These are phyloP conservation scores for Ceuthmochares aereus DNA, from an alignment of 2,113 vertebrate species.

Conservation along the genomic window DNA sequence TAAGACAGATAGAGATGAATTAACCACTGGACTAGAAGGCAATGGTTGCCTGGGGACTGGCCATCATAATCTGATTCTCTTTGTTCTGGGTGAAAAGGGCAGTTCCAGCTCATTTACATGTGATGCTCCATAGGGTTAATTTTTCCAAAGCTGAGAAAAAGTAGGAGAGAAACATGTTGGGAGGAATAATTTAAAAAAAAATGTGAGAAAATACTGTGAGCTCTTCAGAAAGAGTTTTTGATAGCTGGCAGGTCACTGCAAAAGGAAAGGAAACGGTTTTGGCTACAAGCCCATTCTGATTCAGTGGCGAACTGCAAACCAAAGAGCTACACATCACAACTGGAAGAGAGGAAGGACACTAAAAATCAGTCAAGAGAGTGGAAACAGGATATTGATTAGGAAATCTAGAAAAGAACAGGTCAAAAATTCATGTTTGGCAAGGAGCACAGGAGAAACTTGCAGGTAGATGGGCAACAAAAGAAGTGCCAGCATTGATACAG, in stretches of 20 bases:
- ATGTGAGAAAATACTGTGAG: constrained; percentile 29
- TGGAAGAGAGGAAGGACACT: not conserved
- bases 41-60: not conserved
- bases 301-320: not conserved
- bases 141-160: constrained; percentile 6
- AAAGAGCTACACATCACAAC: not conserved
- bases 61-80: not conserved
- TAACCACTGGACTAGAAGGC: not conserved
- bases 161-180: not conserved
- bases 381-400: not conserved
- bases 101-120: not conserved
- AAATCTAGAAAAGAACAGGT: not conserved
- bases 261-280: not conserved
- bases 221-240: constrained; percentile 36
- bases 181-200: not conserved
- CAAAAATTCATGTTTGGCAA: not conserved
- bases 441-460: not conserved
- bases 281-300: constrained; percentile 19
- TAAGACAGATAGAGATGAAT: constrained; percentile 3
- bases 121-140: not conserved
- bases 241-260: constrained; percentile 22
- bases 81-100: not conserved
- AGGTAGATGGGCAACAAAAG: not conserved
- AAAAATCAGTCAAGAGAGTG: not conserved
- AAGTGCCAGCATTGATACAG: not conserved